Base-by-base conservation (phyloP, 2,113 vertebrate species). In the Oryzias javanicus region DNA sequence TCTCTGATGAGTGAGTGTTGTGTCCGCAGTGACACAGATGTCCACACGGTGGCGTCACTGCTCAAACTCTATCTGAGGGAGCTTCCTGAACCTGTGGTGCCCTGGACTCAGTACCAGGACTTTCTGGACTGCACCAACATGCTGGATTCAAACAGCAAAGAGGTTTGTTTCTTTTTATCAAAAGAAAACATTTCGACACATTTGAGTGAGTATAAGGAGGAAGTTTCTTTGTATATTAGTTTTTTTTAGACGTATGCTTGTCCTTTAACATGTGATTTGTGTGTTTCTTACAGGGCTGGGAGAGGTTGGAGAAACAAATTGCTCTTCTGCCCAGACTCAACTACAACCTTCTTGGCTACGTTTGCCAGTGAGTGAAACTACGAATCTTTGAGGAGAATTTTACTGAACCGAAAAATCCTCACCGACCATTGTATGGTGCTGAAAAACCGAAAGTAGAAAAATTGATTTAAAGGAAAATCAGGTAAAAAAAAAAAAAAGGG, bases 21-120 rank as follows among this genome's bases (percentile, higher is more conserved):
- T 72, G 27, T 5, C 40, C 72, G 55, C 93, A 99, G 97, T 80
- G 94, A 97, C 67, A 99, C 97, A 0, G 97, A 99, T n/a, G 97
- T 99, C 55, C 97, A 99, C 92, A 98, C 97, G 0, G 97, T 99
- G 88, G 96, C 94, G n/a, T 99, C 97, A 0, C 89, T 99, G 55
- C 76, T 99, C 69, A 99, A 99, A 60, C 91, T 99, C 57, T 99
- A 99, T 85, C 91, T 99, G 68, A 87, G 97, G 20, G 97, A 98
- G 86, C 93, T 99, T 4, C 97, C 97, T 0, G 92, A 98, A 77
- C 97, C 97, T 0, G 95, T 94, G 0, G 88, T 99, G 16, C 97
- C 97, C 17, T 98, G 96, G 94, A 80, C 64, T 40, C 96, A 98
- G 88, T 99, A 99, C 4, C 95, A 98, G 40, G 92, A 92, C 49